Percentiles rank a stretch among this genome's conserved stretches.
Evolutionary conservation across 2,113 vertebrate species (phyloP).

Genomic region (Okapia johnstoni): DNA sequence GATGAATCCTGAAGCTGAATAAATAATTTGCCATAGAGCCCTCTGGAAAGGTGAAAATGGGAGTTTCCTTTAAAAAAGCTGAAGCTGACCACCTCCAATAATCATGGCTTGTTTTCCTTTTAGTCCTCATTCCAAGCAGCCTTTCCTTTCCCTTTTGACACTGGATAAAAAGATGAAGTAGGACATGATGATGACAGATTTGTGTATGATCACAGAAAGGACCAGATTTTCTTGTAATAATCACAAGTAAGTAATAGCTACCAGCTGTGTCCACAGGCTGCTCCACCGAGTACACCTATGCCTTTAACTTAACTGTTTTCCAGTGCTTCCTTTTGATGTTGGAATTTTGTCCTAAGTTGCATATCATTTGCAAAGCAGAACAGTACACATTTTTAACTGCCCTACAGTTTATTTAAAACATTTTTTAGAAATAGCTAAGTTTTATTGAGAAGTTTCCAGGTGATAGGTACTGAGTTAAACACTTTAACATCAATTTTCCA

Average conservation of each 20-base stretch:
- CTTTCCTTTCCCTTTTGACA: slow-evolving; percentile 64
- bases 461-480: not conserved
- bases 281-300: slow-evolving; percentile 65
- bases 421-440: slow-evolving; percentile 54
- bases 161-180: slow-evolving; percentile 72
- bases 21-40: slow-evolving; percentile 54
- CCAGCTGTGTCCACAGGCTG: slow-evolving; percentile 82
- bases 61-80: slow-evolving; percentile 33
- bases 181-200: slow-evolving; percentile 74
- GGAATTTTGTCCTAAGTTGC: slow-evolving; percentile 72
- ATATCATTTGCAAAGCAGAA: slow-evolving; percentile 68
- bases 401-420: not conserved
- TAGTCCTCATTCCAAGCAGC: slow-evolving; percentile 53
- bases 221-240: slow-evolving; percentile 77
- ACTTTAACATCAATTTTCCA: not conserved
- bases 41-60: slow-evolving; percentile 66
- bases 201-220: slow-evolving; percentile 75
- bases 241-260: slow-evolving; percentile 80
- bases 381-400: not conserved
- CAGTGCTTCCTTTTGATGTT: slow-evolving; percentile 73
- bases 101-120: slow-evolving; percentile 55
- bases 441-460: slow-evolving; percentile 54
- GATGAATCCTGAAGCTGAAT: slow-evolving; percentile 35
- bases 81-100: slow-evolving; percentile 54
- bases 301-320: slow-evolving; percentile 80